Conservation (phyloP, 2,113 vertebrate genomes). For the Charina bottae region DNA sequence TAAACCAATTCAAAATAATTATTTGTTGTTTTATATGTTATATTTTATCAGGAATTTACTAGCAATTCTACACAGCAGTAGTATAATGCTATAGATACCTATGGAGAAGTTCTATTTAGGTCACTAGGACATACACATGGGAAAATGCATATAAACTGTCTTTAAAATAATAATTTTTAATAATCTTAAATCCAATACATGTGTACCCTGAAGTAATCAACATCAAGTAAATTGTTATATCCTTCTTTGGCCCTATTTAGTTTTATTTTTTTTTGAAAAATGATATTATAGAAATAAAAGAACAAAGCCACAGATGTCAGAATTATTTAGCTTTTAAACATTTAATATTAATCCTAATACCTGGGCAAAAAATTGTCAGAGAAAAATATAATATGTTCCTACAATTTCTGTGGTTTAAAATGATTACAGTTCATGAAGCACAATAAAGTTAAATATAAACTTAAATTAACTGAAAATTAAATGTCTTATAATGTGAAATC, state of each 20-base stretch:
- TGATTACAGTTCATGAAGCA: not conserved
- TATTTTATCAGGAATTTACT: not conserved
- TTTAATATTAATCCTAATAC: not conserved
- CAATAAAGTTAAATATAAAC: not conserved
- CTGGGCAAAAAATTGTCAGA: not conserved
- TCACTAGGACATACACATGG: not conserved
- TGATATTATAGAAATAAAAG: not conserved
- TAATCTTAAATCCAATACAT: no score
- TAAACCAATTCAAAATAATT: not conserved
- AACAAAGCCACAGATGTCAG: not conserved
- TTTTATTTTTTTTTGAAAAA: not conserved
- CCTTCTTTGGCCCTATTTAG: not conserved
- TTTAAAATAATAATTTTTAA: no score
- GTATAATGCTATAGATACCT: not conserved
- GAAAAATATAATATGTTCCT: not conserved
- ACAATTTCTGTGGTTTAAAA: not conserved
- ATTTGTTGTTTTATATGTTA: no score
- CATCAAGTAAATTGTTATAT: no score
- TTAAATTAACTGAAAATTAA: not conserved
- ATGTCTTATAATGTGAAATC: not conserved
- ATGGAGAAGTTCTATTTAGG: not conserved
- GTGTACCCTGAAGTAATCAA: no score
- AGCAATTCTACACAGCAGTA: not conserved
- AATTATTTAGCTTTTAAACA: not conserved
- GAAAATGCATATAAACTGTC: no score